Evolutionary conservation across 1,140 invertebrate genomes (phyloP).

Genomic region (Saccostrea cuccullata): DNA sequence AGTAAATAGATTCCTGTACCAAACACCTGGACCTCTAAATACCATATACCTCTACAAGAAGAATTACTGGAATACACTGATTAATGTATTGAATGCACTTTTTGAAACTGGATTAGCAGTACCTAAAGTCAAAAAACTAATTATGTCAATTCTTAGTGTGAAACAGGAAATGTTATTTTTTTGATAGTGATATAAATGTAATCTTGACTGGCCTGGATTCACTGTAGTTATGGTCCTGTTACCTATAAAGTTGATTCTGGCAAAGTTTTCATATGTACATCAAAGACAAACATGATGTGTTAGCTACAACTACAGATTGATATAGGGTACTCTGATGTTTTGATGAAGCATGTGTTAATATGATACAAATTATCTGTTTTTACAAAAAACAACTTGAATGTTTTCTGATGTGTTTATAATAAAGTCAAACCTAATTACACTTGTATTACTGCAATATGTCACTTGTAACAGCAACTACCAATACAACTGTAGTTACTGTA

Average conservation of each 20-base stretch:
- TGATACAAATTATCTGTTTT: constrained; percentile 32
- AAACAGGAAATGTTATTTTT: constrained; percentile 16
- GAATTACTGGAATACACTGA: not conserved
- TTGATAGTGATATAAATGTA: constrained; percentile 22
- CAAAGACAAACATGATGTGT: constrained; percentile 13
- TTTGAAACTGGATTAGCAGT: no score
- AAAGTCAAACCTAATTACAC: not conserved
- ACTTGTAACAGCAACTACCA: not conserved
- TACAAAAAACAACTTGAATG: constrained; percentile 1
- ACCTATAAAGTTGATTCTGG: not conserved
- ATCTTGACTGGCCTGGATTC: not conserved
- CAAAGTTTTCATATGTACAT: not conserved
- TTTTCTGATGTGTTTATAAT: not conserved
- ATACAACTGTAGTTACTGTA: no score
- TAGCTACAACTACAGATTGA: not conserved
- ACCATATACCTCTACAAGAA: not conserved
- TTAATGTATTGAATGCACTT: not conserved
- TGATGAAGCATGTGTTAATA: constrained; percentile 8
- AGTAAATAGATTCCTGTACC: not conserved
- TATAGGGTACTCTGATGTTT: constrained; percentile 1
- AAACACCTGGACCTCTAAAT: constrained; percentile 2
- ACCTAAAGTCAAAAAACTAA: not conserved
- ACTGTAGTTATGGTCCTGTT: not conserved
- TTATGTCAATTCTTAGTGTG: constrained; percentile 25
- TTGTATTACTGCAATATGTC: not conserved